Percentiles rank a stretch among this genome's conserved stretches.
These are phyloP conservation scores for Formica selysi DNA, from an alignment of 1,140 invertebrate genomes.

Conservation along the genomic window DNA sequence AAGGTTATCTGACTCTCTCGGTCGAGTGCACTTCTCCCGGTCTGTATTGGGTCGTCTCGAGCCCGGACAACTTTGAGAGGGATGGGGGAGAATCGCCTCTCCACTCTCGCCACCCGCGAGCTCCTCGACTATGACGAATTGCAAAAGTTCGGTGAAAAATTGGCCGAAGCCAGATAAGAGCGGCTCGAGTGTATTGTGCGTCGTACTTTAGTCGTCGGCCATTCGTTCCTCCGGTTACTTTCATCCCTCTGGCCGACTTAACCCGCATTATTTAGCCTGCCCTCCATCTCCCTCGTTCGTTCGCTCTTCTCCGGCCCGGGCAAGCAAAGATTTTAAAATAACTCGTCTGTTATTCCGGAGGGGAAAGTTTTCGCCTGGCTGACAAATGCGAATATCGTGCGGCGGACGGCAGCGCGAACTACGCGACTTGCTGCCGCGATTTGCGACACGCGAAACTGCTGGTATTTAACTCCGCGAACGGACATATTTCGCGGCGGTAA, in stretches of 20 bases:
- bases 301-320: neutral
- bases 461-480: slow-evolving; percentile 52
- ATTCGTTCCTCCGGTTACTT: slow-evolving; percentile 57
- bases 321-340: slow-evolving; percentile 54
- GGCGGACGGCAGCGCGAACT: slow-evolving; percentile 41
- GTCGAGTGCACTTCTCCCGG: slow-evolving; percentile 75
- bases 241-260: slow-evolving; percentile 51
- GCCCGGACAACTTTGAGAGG: slow-evolving; percentile 9
- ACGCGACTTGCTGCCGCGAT: slow-evolving; percentile 49
- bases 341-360: slow-evolving; percentile 9
- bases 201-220: slow-evolving; percentile 54
- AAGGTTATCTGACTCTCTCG: slow-evolving; percentile 81
- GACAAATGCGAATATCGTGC: slow-evolving; percentile 61
- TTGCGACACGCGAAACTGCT: slow-evolving; percentile 52
- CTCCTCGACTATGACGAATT: slow-evolving; percentile 76
- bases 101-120: neutral
- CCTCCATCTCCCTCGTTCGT: neutral
- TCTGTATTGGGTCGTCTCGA: slow-evolving; percentile 70
- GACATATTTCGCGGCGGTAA: slow-evolving; percentile 53
- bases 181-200: slow-evolving; percentile 62
- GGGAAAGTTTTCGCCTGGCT: slow-evolving; percentile 34
- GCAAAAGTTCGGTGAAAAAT: slow-evolving; percentile 79
- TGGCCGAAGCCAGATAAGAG: slow-evolving; percentile 66
- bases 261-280: slow-evolving; percentile 54
- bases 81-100: slow-evolving; percentile 2